Conservation (phyloP, 2,113 vertebrate genomes). For the Eulacestoma nigropectus region DNA sequence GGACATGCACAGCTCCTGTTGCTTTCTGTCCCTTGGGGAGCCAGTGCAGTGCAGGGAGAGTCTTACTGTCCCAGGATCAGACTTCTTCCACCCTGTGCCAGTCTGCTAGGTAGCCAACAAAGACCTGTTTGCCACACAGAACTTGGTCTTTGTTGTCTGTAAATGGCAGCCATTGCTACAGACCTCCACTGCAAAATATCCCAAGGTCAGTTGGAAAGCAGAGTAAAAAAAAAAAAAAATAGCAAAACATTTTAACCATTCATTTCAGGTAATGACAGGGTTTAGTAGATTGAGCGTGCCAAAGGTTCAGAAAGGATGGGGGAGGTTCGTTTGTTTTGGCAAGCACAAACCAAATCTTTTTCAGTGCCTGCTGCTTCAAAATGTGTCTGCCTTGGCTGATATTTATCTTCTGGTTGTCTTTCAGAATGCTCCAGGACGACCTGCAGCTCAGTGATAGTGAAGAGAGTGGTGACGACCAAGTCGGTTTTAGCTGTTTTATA, state of each 20-base stretch:
- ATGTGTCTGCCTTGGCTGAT: background rate
- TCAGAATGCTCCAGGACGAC: conserved; percentile 76
- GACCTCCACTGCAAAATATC: background rate
- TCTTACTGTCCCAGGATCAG: background rate
- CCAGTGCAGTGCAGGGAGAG: fast-evolving
- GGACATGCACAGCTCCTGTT: background rate
- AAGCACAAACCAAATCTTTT: background rate
- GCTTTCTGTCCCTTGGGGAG: background rate
- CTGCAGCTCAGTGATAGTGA: conserved; percentile 81
- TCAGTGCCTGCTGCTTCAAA: background rate
- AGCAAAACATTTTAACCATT: background rate
- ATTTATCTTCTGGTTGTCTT: conserved; percentile 28
- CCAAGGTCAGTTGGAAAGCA: background rate
- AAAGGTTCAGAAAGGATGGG: background rate
- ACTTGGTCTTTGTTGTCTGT: background rate
- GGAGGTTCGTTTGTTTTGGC: background rate
- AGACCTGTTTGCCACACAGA: too few relatives aligned
- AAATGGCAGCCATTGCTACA: background rate
- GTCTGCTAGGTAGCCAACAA: background rate
- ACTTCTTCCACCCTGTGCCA: background rate
- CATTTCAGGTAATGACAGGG: background rate
- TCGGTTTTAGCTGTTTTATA: conserved; percentile 43
- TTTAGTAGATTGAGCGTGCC: background rate
- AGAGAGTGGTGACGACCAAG: conserved; percentile 73
- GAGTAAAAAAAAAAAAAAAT: background rate